Evolutionary conservation across 2,797 vertebrate species (phyloP).

Genomic region (Pseudomugil tenellus): DNA sequence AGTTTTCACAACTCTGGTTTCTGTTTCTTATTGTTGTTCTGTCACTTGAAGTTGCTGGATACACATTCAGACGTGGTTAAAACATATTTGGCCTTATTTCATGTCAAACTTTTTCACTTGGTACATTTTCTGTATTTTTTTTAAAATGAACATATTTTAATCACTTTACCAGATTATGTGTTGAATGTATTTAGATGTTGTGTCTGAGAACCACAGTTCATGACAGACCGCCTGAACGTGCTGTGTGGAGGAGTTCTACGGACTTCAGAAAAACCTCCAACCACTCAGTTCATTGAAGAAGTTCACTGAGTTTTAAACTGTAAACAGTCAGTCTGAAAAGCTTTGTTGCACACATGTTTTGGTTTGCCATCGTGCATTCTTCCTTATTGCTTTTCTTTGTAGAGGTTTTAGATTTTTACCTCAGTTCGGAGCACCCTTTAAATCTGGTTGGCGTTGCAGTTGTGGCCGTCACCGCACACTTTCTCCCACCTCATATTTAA

Average conservation of each 20-base stretch:
- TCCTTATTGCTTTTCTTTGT: slow-evolving; percentile 22
- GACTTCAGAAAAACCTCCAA: slow-evolving; percentile 6
- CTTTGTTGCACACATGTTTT: slow-evolving; percentile 37
- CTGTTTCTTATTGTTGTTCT: slow-evolving; percentile 8
- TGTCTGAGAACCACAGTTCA: slow-evolving; percentile 18
- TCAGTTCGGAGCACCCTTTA: slow-evolving; percentile 32
- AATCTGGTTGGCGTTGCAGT: slow-evolving; percentile 10
- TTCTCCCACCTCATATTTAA: slow-evolving; percentile 1
- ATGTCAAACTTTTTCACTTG: slow-evolving; percentile 30
- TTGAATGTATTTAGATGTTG: slow-evolving; percentile 10
- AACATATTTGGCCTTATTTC: slow-evolving; percentile 59
- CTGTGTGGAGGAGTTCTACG: background rate
- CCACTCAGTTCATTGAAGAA: background rate
- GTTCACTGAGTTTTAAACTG: background rate
- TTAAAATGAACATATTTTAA: background rate
- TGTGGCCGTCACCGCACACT: slow-evolving; percentile 17
- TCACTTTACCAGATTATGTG: slow-evolving; percentile 8
- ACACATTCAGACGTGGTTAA: slow-evolving; percentile 38
- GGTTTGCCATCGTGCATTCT: slow-evolving; percentile 26
- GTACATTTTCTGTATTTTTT: slow-evolving; percentile 35
- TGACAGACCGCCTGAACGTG: slow-evolving; percentile 7
- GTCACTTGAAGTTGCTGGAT: slow-evolving; percentile 50
- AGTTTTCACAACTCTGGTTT: slow-evolving; percentile 14
- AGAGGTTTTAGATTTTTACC: slow-evolving; percentile 14
- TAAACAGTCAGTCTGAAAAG: background rate